Conservation (phyloP, 92 coral and sea anemone species). For the Palythoa grandis region DNA sequence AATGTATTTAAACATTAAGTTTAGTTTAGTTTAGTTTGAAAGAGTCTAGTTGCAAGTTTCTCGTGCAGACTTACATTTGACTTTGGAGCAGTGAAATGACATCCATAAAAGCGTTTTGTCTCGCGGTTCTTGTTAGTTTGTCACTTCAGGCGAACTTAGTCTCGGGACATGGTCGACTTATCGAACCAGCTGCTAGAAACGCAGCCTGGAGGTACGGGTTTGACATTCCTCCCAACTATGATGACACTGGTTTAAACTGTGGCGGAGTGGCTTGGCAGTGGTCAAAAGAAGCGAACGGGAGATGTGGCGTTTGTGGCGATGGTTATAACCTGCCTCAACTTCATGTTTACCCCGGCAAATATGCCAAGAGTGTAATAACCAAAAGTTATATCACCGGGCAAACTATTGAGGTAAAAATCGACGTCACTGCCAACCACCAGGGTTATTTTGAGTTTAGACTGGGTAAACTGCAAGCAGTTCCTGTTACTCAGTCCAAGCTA, state of each 20-base stretch:
- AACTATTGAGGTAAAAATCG: constrained; percentile 54
- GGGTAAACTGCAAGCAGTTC: background rate
- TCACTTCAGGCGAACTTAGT: constrained; percentile 33
- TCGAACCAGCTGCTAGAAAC: constrained; percentile 14
- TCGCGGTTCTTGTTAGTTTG: background rate
- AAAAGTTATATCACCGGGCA: constrained; percentile 56
- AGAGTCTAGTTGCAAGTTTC: background rate
- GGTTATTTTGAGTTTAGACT: constrained; percentile 5
- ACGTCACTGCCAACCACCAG: constrained; percentile 24
- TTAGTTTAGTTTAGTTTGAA: background rate
- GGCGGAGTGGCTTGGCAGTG: constrained; percentile 37
- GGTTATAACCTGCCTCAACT: background rate
- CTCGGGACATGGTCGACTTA: constrained; percentile 69
- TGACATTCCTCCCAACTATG: constrained; percentile 53
- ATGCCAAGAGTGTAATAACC: constrained; percentile 52
- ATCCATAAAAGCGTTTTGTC: background rate
- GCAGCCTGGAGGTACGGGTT: constrained; percentile 40
- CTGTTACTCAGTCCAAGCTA: background rate
- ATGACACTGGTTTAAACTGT: constrained; percentile 74
- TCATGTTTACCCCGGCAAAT: constrained; percentile 58
- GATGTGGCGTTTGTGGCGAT: constrained; percentile 2
- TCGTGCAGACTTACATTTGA: background rate
- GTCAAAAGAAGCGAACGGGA: background rate
- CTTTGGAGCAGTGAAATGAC: background rate
- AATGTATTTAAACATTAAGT: too few species aligned